Percentiles rank a stretch among this genome's conserved stretches.
Evolutionary conservation across 2,113 vertebrate genomes (phyloP).

Genomic region (Hemicordylus capensis): DNA sequence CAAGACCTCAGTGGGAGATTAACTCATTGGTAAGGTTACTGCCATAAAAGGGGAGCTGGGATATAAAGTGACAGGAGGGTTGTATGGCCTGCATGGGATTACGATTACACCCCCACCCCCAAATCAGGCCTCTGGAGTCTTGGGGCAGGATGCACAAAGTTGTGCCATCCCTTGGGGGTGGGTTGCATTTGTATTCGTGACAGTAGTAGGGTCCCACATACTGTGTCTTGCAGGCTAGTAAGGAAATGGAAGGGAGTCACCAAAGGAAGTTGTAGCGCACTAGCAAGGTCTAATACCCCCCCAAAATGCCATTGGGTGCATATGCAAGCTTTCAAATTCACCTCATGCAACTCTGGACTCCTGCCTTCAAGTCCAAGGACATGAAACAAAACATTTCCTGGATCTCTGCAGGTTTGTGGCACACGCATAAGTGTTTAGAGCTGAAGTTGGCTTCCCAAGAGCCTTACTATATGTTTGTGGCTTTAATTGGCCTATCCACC

Average conservation of each 20-base stretch:
- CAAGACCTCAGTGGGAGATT: neutral
- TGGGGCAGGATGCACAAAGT: neutral
- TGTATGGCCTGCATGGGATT: conserved; percentile 3
- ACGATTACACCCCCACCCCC: neutral
- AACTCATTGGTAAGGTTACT: conserved; percentile 12
- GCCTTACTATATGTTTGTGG: too few relatives aligned
- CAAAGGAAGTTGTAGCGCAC: neutral
- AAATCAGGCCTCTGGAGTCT: neutral
- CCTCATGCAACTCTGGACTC: neutral
- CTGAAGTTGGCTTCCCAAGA: neutral
- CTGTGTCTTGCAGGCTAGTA: too few relatives aligned
- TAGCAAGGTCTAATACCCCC: neutral
- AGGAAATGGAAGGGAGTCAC: neutral
- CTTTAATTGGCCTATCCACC: too few relatives aligned
- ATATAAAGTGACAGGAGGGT: neutral
- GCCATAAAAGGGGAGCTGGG: neutral
- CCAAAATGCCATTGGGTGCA: neutral
- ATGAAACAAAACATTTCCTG: neutral
- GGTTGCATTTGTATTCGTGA: neutral
- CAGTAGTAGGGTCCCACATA: too few relatives aligned
- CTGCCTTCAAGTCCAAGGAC: too few relatives aligned
- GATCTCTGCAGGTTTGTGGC: too few relatives aligned
- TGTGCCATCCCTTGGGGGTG: neutral
- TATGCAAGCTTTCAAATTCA: neutral
- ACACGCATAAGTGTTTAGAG: too few relatives aligned